Evolutionary conservation across 2,797 vertebrate genomes (phyloP), one percentile per base, ranked within the genome.

Genomic region (Phylloscopus collybita): DNA sequence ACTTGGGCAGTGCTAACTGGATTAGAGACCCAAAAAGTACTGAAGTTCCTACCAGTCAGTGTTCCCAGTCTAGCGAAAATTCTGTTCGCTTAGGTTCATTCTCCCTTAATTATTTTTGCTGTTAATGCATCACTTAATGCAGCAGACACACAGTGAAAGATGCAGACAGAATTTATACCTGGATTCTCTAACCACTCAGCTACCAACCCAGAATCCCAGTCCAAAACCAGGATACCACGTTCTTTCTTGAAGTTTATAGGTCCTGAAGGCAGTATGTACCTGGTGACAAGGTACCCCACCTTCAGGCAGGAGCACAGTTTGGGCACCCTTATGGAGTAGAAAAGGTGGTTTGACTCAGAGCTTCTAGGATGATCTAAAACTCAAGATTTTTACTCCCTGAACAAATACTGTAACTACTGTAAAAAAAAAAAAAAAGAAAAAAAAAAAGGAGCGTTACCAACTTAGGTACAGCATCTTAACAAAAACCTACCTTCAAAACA

Each of bases 351-450:
- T 84, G n/a, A 73, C 54, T 67, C 38, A 50, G 36, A 93, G 50
- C n/a, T 73, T 13, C 38, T 30, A 44, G 20, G 14, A 70, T 18
- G 7, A 88, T 12, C 50, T 69, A 30, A 71, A 90, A 32, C 13
- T 76, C 30, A n/a, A 16, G 40, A 66, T 27, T 76, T 91, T 60
- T 0, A 1, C 36, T 47, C 40, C 22, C 74, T 56, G 32, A 83
- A 71, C 8, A 67, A 50, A 21, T n/a, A 30, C 2, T 10, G 0
- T 34, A 53, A 59, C 15, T 45, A 50, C 1, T 20, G 27, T 8
- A 36, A 34, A 66, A 73, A 73, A 40, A 9, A n/a, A 36, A 34
- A 66, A 73, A 73, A 40, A 9, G 25, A 45, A 32, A 25, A 23
- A 74, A 49, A 57, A 76, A 65, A 53, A 66, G 0, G 4, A 32